Evolutionary conservation across 2,888 invertebrate species (phyloP).

Genomic region (Entomobrya multifasciata): DNA sequence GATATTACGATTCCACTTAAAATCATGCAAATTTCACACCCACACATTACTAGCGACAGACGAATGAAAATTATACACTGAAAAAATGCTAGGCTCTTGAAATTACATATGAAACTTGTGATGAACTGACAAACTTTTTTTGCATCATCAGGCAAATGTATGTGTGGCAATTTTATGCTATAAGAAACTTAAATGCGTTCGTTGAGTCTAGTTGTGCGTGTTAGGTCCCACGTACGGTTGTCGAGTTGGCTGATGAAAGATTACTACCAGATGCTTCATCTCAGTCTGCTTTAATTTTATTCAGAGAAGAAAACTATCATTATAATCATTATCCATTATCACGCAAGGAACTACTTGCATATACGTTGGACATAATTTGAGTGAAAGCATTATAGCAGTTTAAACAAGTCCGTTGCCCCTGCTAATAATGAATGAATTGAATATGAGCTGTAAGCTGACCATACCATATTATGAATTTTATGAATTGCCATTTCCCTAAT

Average conservation of each 20-base stretch:
- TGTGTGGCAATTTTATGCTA: too few species aligned
- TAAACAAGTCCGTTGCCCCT: too few species aligned
- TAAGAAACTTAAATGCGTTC: too few species aligned
- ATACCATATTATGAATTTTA: too few species aligned
- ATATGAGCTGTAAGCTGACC: too few species aligned
- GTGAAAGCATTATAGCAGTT: too few species aligned
- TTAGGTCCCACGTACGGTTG: conserved; percentile 42
- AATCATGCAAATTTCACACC: too few species aligned
- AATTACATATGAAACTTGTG: conserved; percentile 16
- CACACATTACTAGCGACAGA: too few species aligned
- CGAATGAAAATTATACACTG: too few species aligned
- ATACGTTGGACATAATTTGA: neutral
- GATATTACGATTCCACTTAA: too few species aligned
- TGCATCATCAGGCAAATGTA: conserved; percentile 53
- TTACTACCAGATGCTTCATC: conserved; percentile 63
- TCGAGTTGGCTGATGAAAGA: conserved; percentile 72
- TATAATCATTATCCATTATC: conserved; percentile 7
- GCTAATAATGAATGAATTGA: conserved; percentile 1
- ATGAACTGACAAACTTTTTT: conserved; percentile 62
- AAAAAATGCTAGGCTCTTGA: conserved; percentile 17
- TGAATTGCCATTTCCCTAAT: too few species aligned
- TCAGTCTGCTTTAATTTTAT: conserved; percentile 28
- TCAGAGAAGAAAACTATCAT: too few species aligned
- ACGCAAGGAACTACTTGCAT: neutral
- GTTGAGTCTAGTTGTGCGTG: conserved; percentile 12